These are phyloP conservation scores for Sturmia bella DNA, from an alignment of 2,888 invertebrate genomes.

Conservation along the genomic window DNA sequence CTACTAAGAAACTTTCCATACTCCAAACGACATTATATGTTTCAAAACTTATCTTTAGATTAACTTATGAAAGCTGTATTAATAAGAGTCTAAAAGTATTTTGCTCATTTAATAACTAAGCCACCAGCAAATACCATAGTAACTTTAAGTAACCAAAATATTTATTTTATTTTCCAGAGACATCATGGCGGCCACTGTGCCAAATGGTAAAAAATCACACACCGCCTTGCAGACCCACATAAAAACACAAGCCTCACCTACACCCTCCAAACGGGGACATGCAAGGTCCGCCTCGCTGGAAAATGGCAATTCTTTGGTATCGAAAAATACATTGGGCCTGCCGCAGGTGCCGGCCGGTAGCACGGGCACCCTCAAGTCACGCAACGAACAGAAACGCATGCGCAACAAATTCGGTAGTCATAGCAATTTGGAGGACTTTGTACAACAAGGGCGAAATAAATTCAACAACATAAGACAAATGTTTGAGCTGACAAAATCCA, in stretches of 20 bases:
- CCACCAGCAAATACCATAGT: too few species aligned
- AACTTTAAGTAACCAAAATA: too few species aligned
- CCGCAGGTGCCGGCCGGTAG: slow-evolving; percentile 72
- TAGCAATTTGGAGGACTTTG: slow-evolving; percentile 79
- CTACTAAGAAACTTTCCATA: too few species aligned
- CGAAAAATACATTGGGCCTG: slow-evolving; percentile 78
- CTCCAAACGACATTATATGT: too few species aligned
- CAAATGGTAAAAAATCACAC: slow-evolving; percentile 39
- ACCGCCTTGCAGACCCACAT: slow-evolving; percentile 22
- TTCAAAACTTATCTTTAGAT: too few species aligned
- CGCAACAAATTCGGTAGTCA: slow-evolving; percentile 81
- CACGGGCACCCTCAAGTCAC: slow-evolving; percentile 80
- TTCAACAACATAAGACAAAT: slow-evolving; percentile 81
- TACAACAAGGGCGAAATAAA: slow-evolving; percentile 77
- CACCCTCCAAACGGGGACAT: slow-evolving; percentile 77
- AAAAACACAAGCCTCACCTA: slow-evolving; percentile 45
- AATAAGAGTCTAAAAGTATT: too few species aligned
- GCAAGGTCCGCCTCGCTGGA: slow-evolving; percentile 80
- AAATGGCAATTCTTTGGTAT: slow-evolving; percentile 75
- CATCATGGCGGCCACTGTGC: slow-evolving; percentile 56
- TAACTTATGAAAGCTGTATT: too few species aligned
- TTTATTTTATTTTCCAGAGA: background rate
- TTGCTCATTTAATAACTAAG: too few species aligned
- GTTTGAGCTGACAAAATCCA: slow-evolving; percentile 78
- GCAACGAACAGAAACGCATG: slow-evolving; percentile 80